These are phyloP conservation scores for Clarias laeviceps DNA, from an alignment of 2,797 vertebrate species.

Conservation along the genomic window DNA sequence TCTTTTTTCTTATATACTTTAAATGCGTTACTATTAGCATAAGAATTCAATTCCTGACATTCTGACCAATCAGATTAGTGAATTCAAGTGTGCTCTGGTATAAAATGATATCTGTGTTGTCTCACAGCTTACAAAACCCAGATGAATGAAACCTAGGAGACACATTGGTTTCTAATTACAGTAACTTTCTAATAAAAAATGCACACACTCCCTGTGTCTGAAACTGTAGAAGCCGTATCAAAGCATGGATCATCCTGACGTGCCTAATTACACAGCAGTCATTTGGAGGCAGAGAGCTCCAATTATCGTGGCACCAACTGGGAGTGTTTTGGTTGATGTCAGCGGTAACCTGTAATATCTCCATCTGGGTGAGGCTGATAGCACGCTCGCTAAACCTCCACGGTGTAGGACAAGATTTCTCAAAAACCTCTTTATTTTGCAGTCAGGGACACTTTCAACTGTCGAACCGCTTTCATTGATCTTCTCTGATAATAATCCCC, in stretches of 20 bases:
- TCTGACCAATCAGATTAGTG: not conserved
- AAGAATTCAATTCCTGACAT: not conserved
- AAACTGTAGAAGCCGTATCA: constrained; percentile 52
- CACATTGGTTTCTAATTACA: constrained; percentile 40
- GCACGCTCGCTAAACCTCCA: constrained; percentile 42
- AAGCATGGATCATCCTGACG: constrained; percentile 64
- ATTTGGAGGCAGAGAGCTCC: constrained; percentile 64
- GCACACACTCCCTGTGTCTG: constrained; percentile 46
- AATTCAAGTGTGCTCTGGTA: not conserved
- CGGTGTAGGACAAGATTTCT: not conserved
- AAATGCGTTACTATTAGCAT: not conserved
- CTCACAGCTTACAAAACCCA: constrained; percentile 16
- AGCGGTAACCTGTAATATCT: constrained; percentile 59
- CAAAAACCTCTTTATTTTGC: not conserved
- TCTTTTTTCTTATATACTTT: not conserved
- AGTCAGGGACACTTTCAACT: not conserved
- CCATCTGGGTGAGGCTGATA: constrained; percentile 56
- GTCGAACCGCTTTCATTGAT: not conserved
- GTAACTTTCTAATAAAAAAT: constrained; percentile 52
- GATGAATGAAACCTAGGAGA: constrained; percentile 21
- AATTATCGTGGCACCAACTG: constrained; percentile 61
- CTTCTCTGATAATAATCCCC: not conserved
- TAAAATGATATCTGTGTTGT: not conserved
- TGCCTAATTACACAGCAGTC: constrained; percentile 68
- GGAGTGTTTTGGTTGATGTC: constrained; percentile 59